Evolutionary conservation across 2,797 vertebrate species (phyloP).

Genomic region (Gastrophryne carolinensis): DNA sequence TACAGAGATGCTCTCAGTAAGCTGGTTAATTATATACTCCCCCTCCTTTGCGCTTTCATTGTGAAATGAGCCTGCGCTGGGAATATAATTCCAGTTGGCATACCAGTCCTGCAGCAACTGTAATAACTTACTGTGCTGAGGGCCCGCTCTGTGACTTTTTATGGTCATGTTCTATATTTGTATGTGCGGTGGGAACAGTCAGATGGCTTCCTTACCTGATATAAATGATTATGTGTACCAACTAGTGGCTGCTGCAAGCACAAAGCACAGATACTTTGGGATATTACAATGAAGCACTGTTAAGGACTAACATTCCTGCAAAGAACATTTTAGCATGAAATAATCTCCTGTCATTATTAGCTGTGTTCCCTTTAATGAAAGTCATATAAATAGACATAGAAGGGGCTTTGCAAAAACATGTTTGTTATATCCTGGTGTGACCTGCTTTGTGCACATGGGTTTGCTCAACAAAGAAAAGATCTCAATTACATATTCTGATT

Average conservation of each 20-base stretch:
- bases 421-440: slow-evolving; percentile 1
- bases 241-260: slow-evolving; percentile 51
- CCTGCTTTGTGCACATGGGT: neutral
- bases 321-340: slow-evolving; percentile 29
- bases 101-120: slow-evolving; percentile 65
- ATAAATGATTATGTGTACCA: slow-evolving; percentile 65
- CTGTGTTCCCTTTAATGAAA: slow-evolving; percentile 4
- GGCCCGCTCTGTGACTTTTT: slow-evolving; percentile 91
- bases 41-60: slow-evolving; percentile 26
- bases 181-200: slow-evolving; percentile 70
- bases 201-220: slow-evolving; percentile 69
- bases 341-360: slow-evolving; percentile 24
- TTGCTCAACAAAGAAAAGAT: neutral
- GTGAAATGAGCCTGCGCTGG: slow-evolving; percentile 61
- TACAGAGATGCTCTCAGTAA: neutral
- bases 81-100: slow-evolving; percentile 74
- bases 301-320: slow-evolving; percentile 30
- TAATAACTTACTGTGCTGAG: slow-evolving; percentile 72
- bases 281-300: slow-evolving; percentile 5
- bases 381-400: slow-evolving; percentile 24
- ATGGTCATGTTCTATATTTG: slow-evolving; percentile 99
- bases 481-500: no score
- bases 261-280: neutral
- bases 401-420: neutral
- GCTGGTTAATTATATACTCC: neutral